Percentiles rank a stretch among this genome's conserved stretches.
Evolutionary conservation across 2,113 vertebrate genomes (phyloP).

Genomic region (Barnardius zonarius): DNA sequence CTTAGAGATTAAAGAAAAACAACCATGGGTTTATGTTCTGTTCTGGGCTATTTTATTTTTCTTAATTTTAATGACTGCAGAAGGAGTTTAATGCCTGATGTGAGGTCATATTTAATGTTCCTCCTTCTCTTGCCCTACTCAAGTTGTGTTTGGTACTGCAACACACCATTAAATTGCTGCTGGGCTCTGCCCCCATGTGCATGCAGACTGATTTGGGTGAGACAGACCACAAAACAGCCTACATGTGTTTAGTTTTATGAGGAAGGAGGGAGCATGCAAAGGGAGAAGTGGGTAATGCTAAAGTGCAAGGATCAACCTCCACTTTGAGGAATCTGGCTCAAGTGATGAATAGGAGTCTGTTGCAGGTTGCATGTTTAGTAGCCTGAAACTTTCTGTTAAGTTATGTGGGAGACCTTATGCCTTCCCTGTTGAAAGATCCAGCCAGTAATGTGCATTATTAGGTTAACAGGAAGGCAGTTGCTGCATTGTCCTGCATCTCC

Average conservation of each 20-base stretch:
- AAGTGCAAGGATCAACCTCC: accelerated
- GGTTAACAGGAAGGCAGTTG: background rate
- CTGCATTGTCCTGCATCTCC: background rate
- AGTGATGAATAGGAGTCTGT: background rate
- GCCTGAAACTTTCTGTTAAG: background rate
- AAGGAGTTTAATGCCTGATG: background rate
- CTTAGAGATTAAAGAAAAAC: background rate
- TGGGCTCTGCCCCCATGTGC: background rate
- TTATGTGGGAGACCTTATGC: background rate
- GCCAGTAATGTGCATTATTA: background rate
- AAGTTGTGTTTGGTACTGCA: background rate
- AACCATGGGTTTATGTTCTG: background rate
- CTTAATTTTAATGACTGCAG: background rate
- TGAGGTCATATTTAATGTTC: background rate
- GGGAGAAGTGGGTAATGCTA: background rate
- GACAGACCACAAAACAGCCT: background rate
- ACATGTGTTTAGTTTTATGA: background rate
- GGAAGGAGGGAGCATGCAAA: background rate
- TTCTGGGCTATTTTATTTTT: background rate
- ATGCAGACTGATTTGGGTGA: background rate
- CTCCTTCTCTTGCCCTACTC: background rate
- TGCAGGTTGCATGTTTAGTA: background rate
- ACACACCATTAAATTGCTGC: background rate
- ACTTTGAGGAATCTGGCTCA: background rate
- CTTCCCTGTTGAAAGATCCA: background rate